phyloP scores from a whole-genome alignment of 1,140 invertebrate species.

The Ruditapes philippinarum region DNA sequence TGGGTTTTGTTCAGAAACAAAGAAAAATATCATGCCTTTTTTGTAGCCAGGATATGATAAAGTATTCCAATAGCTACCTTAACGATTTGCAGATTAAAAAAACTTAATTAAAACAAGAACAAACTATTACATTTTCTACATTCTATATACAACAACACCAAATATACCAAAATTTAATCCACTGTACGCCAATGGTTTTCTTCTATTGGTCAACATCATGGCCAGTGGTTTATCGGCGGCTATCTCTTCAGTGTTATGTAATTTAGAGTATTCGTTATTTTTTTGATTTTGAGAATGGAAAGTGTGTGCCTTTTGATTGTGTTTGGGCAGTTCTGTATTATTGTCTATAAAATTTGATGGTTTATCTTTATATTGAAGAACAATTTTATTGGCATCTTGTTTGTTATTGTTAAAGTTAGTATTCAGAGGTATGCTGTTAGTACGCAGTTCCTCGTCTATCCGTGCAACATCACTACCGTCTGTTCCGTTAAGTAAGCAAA shows the following conservation, averaged over 20 bases:
- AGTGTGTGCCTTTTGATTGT: neutral
- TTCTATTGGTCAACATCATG: constrained; percentile 30
- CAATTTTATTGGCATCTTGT: neutral
- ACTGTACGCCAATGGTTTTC: constrained; percentile 9
- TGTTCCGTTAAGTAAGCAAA: neutral
- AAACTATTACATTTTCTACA: neutral
- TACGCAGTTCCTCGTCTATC: neutral
- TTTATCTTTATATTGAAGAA: neutral
- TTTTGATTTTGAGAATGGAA: neutral
- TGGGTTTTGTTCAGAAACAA: too few relatives aligned
- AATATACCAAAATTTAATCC: constrained; percentile 27
- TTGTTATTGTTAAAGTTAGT: neutral
- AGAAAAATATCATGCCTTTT: too few relatives aligned
- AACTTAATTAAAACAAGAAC: too few relatives aligned
- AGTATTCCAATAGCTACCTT: too few relatives aligned
- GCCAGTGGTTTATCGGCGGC: neutral
- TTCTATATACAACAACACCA: constrained; percentile 16
- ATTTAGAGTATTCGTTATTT: neutral
- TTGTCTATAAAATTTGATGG: constrained; percentile 13
- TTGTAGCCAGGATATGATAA: too few relatives aligned
- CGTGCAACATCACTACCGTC: neutral
- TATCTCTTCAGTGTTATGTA: neutral
- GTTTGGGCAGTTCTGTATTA: neutral
- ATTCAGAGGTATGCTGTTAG: constrained; percentile 12
- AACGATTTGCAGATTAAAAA: too few relatives aligned